Evolutionary conservation across 2,113 vertebrate genomes (phyloP), one percentile per base, ranked within the genome.

Genomic region (Eurypyga helias): DNA sequence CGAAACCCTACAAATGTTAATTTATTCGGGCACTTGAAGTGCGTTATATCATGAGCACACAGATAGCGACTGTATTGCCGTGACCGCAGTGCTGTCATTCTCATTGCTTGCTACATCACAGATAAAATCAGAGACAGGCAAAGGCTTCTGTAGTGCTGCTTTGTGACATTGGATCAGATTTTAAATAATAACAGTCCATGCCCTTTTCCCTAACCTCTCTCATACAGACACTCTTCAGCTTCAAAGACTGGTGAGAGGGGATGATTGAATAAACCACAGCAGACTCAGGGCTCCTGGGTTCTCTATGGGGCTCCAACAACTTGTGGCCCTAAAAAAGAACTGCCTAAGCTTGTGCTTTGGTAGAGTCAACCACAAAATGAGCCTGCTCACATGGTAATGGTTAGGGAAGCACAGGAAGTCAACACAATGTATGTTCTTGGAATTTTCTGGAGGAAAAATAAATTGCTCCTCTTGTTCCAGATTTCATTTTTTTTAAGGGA

Each of bases 71-170:
- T 45, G 69, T 4, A 33, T 5, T 34, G 66, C 65, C 7, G 10
- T 2, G 66, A 11, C 3, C 15, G 86, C 71, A 79, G 70, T 0
- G 1, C 66, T 73, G 83, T 58, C 86, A 86, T 21, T 90, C 51
- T 8, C 73, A 2, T 10, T 3, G 21, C 60, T 70, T 34, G 1
- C 84, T 51, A 11, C 0, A 0, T 19, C 10, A 4, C 64, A 75
- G 83, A 95, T 94, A 81, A 90, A 69, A 94, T 78, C 83, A 91
- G 67, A 58, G 48, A 58, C 9, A 8, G 83, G 60, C 41, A 78
- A 81, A 81, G 25, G 71, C 67, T 92, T 73, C 26, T 62, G 72
- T 29, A 36, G n/a, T 3, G n/a, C 46, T 41, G 67, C 52, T 73
- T 41, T 83, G 72, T 11, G 4, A n/a, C 73, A 86, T 76, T 19